These are phyloP conservation scores for Cephalophus harveyi DNA, from an alignment of 2,113 vertebrate genomes.

Conservation along the genomic window DNA sequence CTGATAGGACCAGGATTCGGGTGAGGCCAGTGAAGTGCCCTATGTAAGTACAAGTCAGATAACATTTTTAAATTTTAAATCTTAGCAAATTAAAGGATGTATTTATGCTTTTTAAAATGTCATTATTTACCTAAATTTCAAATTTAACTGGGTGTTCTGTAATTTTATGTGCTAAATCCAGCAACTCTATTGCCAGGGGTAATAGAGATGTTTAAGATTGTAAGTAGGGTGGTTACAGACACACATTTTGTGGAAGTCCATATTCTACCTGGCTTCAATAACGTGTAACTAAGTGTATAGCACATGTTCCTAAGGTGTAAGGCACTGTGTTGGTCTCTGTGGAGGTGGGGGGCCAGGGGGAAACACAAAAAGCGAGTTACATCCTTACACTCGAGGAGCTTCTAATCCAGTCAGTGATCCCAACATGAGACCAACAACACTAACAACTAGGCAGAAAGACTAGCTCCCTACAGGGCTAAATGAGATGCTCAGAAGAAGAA, in stretches of 20 bases:
- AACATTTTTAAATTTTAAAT: neutral
- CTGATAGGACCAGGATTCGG: neutral
- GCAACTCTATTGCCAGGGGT: accelerated
- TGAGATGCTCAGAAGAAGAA: neutral
- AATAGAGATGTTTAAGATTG: neutral
- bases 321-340: neutral
- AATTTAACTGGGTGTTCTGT: neutral
- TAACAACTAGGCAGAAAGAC: neutral
- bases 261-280: neutral
- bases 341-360: neutral
- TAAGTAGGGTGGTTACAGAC: neutral
- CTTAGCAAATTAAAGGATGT: neutral
- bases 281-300: neutral
- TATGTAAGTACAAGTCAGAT: neutral
- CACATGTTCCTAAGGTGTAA: neutral
- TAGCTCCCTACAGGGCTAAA: neutral
- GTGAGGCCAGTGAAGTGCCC: neutral
- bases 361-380: neutral
- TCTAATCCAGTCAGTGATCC: neutral
- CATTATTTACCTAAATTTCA: neutral
- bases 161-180: neutral
- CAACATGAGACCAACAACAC: neutral
- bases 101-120: neutral
- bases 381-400: neutral
- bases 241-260: neutral